phyloP scores from a whole-genome alignment of 2,888 invertebrate species.

The Schizotus pectinicornis region DNA sequence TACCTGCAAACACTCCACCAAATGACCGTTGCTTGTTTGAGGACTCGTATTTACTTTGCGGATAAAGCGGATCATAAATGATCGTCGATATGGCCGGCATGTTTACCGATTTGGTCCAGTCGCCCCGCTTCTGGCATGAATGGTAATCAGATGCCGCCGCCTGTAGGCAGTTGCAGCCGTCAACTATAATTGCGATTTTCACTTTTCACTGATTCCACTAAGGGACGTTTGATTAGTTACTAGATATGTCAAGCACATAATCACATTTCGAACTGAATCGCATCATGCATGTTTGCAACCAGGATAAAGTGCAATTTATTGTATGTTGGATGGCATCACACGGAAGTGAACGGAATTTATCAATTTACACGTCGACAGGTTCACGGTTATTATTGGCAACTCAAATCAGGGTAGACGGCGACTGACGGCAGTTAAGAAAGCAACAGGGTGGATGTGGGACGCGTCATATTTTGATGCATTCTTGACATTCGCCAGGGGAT shows the following conservation, averaged over 20 bases:
- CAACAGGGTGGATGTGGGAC: no score
- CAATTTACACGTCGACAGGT: no score
- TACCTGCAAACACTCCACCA: slow-evolving; percentile 7
- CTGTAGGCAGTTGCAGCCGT: slow-evolving; percentile 3
- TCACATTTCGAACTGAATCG: slow-evolving; percentile 10
- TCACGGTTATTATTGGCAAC: no score
- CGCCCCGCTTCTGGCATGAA: slow-evolving; percentile 9
- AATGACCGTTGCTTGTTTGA: slow-evolving; percentile 13
- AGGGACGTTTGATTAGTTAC: slow-evolving; percentile 16
- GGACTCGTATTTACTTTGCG: neutral
- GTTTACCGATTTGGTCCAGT: slow-evolving; percentile 15
- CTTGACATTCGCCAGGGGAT: slow-evolving; percentile 1
- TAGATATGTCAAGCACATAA: slow-evolving; percentile 15
- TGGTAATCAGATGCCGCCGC: neutral
- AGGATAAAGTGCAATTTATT: slow-evolving; percentile 9
- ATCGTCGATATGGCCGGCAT: neutral
- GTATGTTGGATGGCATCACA: neutral
- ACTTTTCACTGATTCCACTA: slow-evolving; percentile 13
- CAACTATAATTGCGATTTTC: slow-evolving; percentile 17
- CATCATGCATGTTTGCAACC: slow-evolving; percentile 3
- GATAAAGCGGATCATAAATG: slow-evolving; percentile 5
- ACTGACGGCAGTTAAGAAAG: no score
- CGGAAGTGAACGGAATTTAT: no score
- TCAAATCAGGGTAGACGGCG: no score
- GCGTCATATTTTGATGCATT: slow-evolving; percentile 1